These are phyloP conservation scores for Pristionchus mayeri DNA, from an alignment of 2,888 invertebrate genomes.

Conservation along the genomic window DNA sequence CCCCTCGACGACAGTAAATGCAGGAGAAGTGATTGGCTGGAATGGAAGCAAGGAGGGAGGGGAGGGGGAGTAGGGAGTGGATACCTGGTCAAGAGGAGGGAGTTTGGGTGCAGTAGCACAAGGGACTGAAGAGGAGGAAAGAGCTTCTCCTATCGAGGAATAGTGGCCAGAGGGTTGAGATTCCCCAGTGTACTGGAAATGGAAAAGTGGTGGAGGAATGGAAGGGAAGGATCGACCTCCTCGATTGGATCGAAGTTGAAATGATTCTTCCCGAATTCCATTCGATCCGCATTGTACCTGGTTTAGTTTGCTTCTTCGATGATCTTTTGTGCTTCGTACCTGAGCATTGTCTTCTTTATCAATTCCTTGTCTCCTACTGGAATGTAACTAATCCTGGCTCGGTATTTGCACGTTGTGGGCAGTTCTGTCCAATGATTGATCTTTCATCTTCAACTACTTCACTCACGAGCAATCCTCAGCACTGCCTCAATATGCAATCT, in stretches of 20 bases:
- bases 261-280: slow-evolving; percentile 61
- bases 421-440: slow-evolving; percentile 52
- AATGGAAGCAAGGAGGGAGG: neutral
- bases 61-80: neutral
- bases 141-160: slow-evolving; percentile 13
- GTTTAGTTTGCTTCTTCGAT: neutral
- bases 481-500: slow-evolving; percentile 69
- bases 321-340: neutral
- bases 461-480: slow-evolving; percentile 61
- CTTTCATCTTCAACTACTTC: neutral
- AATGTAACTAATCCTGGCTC: slow-evolving; percentile 62
- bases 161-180: slow-evolving; percentile 18
- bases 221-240: no score
- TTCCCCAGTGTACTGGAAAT: neutral
- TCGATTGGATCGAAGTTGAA: slow-evolving; percentile 57
- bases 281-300: slow-evolving; percentile 50
- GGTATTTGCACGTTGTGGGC: slow-evolving; percentile 62
- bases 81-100: neutral
- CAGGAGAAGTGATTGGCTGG: slow-evolving; percentile 37
- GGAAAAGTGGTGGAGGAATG: no score
- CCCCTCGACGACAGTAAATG: slow-evolving; percentile 58
- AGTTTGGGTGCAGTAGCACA: neutral
- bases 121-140: slow-evolving; percentile 14
- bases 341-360: slow-evolving; percentile 57
- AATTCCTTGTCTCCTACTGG: slow-evolving; percentile 61